A percentile compares a stretch with the other conserved stretches of the same genome.
Conservation (phyloP, 2,113 vertebrate species). For the Panthera leo region DNA sequence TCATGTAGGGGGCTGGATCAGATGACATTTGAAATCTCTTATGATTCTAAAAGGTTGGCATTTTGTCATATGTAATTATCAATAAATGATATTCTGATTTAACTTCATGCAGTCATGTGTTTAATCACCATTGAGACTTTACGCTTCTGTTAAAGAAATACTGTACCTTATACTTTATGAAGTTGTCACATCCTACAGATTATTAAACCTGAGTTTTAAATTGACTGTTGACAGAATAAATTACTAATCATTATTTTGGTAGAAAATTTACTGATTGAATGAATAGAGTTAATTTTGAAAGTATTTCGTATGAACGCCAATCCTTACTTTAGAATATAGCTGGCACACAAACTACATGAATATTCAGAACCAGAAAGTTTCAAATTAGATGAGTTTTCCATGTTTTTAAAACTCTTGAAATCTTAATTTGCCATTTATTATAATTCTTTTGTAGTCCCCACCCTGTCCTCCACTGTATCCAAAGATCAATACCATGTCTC, state of each 20-base stretch:
- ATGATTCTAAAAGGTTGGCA: background rate
- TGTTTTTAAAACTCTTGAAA: background rate
- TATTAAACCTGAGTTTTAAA: background rate
- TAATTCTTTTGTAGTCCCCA: background rate
- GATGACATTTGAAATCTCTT: background rate
- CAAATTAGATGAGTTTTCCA: background rate
- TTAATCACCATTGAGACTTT: background rate
- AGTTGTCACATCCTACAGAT: background rate
- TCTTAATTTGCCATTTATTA: background rate
- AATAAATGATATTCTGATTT: background rate
- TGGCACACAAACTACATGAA: background rate
- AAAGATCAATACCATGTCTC: background rate
- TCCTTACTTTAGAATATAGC: background rate
- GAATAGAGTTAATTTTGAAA: background rate
- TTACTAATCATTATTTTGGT: background rate
- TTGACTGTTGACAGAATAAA: background rate
- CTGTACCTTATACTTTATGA: background rate
- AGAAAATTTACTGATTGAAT: background rate
- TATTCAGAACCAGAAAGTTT: background rate
- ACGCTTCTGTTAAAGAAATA: background rate
- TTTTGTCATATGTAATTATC: background rate
- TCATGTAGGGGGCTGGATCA: background rate
- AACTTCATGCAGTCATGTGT: background rate
- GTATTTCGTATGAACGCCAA: background rate
- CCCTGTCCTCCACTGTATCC: background rate